A percentile compares a stretch with the other conserved stretches of the same genome.
Evolutionary conservation across 2,113 vertebrate genomes (phyloP).

Genomic region (Myrmecophaga tridactyla): DNA sequence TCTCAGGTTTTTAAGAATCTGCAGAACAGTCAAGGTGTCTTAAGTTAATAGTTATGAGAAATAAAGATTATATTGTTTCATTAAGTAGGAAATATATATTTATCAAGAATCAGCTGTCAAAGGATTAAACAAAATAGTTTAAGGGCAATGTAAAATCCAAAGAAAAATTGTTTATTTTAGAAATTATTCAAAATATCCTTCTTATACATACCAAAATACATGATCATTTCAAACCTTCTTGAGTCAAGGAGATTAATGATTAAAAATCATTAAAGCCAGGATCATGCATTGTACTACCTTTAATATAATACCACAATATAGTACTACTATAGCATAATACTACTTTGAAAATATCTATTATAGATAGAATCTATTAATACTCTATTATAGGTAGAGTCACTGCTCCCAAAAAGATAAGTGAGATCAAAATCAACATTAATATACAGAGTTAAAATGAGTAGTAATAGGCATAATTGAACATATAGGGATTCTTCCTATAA

Average conservation of each 20-base stretch:
- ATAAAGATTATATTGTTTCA: conserved; percentile 24
- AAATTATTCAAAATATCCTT: conserved; percentile 45
- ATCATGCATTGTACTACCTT: not conserved
- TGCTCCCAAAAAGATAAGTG: not conserved
- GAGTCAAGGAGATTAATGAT: not conserved
- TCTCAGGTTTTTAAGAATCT: conserved; percentile 1
- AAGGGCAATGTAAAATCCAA: not conserved
- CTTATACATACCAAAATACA: not conserved
- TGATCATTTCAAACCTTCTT: not conserved
- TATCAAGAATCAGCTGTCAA: not conserved
- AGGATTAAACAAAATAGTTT: not conserved
- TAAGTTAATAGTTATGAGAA: not conserved
- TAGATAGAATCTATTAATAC: not conserved
- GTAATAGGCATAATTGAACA: not conserved
- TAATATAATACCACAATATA: no score
- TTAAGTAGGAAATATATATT: not conserved
- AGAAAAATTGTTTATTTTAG: not conserved
- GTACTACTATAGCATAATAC: no score
- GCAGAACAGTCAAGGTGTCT: not conserved
- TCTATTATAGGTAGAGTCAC: not conserved
- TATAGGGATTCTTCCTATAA: not conserved
- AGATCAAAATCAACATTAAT: not conserved
- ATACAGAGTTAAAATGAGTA: not conserved
- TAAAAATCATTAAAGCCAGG: not conserved
- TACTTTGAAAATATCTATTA: not conserved